A percentile compares a stretch with the other conserved stretches of the same genome.
Conservation (phyloP, 2,797 vertebrate genomes). For the Tenualosa thibaudeaui region DNA sequence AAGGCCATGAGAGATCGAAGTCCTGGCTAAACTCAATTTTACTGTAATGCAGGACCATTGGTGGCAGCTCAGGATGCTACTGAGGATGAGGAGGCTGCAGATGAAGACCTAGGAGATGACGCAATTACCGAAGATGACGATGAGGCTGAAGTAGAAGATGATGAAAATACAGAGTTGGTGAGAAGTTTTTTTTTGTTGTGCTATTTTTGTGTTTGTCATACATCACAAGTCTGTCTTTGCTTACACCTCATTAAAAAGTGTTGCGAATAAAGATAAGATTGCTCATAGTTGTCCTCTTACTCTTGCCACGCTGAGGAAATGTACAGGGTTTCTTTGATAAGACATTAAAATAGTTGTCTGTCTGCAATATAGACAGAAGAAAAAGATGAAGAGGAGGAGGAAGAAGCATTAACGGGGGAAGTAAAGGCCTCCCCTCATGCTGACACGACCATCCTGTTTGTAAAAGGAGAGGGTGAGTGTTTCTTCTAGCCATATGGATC, state of each 20-base stretch:
- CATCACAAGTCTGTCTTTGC: neutral
- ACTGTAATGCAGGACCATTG: constrained; percentile 60
- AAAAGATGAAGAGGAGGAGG: constrained; percentile 88
- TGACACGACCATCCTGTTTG: constrained; percentile 96
- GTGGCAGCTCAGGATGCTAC: constrained; percentile 87
- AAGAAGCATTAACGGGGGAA: constrained; percentile 81
- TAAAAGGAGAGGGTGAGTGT: constrained; percentile 92
- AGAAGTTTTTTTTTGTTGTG: neutral
- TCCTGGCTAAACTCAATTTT: neutral
- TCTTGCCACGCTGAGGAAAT: neutral
- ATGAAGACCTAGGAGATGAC: constrained; percentile 89
- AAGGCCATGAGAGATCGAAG: too few relatives aligned
- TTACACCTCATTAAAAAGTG: too few relatives aligned
- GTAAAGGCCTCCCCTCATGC: constrained; percentile 94
- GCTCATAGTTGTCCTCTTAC: neutral
- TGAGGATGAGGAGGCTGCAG: constrained; percentile 92
- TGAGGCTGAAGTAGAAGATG: constrained; percentile 96
- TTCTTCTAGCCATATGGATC: neutral
- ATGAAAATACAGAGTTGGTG: constrained; percentile 94
- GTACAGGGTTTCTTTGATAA: neutral
- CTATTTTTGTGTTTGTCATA: neutral
- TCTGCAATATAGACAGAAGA: constrained; percentile 82
- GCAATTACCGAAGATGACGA: constrained; percentile 92
- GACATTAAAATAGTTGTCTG: neutral
- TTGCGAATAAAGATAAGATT: too few relatives aligned